Evolutionary conservation across 2,797 vertebrate species (phyloP).

Genomic region (Otus scops): DNA sequence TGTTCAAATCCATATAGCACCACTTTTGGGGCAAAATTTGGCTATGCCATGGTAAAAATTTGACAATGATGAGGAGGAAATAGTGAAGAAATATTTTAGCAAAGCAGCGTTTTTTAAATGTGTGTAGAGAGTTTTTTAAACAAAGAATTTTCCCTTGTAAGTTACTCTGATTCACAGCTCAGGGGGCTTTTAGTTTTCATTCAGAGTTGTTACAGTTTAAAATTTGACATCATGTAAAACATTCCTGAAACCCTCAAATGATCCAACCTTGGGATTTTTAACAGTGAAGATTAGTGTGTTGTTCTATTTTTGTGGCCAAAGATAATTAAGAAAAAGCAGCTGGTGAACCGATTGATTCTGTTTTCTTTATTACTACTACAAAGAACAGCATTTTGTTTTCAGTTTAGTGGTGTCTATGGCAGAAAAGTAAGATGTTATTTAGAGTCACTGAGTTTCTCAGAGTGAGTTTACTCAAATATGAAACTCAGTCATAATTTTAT

Average conservation of each 20-base stretch:
- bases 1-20: neutral
- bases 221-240: neutral
- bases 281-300: neutral
- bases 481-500: neutral
- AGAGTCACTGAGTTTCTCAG: neutral
- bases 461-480: neutral
- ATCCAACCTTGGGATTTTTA: neutral
- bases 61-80: neutral
- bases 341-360: neutral
- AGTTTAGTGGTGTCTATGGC: neutral
- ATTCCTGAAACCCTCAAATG: neutral
- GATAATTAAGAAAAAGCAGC: neutral
- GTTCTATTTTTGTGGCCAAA: neutral
- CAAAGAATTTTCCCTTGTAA: neutral
- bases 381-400: neutral
- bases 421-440: neutral
- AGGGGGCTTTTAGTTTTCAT: neutral
- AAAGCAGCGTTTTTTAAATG: neutral
- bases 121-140: neutral
- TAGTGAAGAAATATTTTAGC: neutral
- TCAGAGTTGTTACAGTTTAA: neutral
- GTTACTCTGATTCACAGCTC: neutral
- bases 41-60: neutral
- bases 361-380: neutral
- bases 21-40: neutral